Evolutionary conservation across 2,888 invertebrate genomes (phyloP), one percentile per base, ranked within the genome.

Genomic region (Helleia helle): DNA sequence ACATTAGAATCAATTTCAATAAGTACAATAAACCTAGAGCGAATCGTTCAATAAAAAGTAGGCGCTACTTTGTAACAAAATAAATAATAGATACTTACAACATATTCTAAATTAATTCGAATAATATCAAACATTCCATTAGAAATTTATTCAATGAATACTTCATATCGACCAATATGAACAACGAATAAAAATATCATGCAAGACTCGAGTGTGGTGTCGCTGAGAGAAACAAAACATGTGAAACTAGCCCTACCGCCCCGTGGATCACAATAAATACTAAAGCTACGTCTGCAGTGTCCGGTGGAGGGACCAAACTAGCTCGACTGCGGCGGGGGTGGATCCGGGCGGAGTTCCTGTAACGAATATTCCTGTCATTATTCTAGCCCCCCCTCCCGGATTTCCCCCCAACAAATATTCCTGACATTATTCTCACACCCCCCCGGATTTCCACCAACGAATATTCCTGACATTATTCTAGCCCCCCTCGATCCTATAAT

Each of bases 251-350:
- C 58, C 48, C 59, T 60, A 63, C 48, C 54, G 61, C 59, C 56
- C 56, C 55, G 62, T 71, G 75, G 71, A 77, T 75, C 73, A 77
- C 76, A 79, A 77, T 77, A 79, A 79, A 79, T 76, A 80, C 65
- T 79, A 76, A 66, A 55, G 56, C 75, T 76, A 77, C 66, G 51
- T 58, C n/a, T n/a, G 42, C 39, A 17, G 31, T 25, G 29, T n/a
- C n/a, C n/a, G n/a, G n/a, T n/a, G n/a, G n/a, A n/a, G 9, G 11
- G 12, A 22, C 9, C 29, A 22, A 26, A 36, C 36, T 36, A 44
- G 41, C 34, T 41, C 41, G 30, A 44, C 41, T 29, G 34, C 12
- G 34, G 17, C 34, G 18, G 30, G 26, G 28, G 27, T 36, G 9
- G 11, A 25, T 31, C 8, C 25, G 37, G n/a, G n/a, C n/a, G n/a